Percentiles rank a stretch among this genome's conserved stretches.
These are phyloP conservation scores for Bombyx mandarina DNA, from an alignment of 1,140 invertebrate genomes.

Conservation along the genomic window DNA sequence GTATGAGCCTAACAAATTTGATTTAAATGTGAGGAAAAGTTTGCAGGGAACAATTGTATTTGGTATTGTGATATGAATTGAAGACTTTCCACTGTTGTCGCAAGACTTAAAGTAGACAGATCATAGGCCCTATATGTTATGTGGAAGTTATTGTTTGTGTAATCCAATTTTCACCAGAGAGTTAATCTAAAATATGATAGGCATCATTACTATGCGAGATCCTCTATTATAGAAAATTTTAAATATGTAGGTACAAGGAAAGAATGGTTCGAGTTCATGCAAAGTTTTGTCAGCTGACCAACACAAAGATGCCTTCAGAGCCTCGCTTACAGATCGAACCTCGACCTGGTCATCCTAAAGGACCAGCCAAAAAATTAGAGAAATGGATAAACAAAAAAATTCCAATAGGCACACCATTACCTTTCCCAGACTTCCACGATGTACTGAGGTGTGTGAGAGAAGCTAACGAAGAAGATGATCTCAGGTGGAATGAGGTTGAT, in stretches of 20 bases:
- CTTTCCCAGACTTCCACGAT: conserved; percentile 62
- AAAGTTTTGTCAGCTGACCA: conserved; percentile 57
- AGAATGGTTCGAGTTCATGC: conserved; percentile 49
- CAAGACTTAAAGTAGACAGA: too few relatives aligned
- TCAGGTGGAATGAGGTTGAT: conserved; percentile 51
- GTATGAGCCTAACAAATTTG: too few relatives aligned
- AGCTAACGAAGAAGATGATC: conserved; percentile 47
- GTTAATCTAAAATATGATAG: too few relatives aligned
- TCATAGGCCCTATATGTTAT: too few relatives aligned
- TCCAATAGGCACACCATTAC: conserved; percentile 46
- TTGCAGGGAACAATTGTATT: too few relatives aligned
- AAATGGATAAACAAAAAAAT: conserved; percentile 59
- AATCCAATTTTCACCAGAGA: too few relatives aligned
- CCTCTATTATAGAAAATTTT: conserved; percentile 7
- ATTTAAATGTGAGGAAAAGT: too few relatives aligned
- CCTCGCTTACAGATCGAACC: conserved; percentile 46
- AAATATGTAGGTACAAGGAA: conserved; percentile 46
- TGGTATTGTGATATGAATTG: too few relatives aligned
- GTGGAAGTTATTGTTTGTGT: too few relatives aligned
- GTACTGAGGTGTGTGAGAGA: conserved; percentile 49
- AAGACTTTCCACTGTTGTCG: too few relatives aligned
- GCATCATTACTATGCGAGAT: too few relatives aligned
- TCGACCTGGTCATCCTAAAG: conserved; percentile 35
- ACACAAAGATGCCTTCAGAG: conserved; percentile 60
- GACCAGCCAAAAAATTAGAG: conserved; percentile 43